Conservation (phyloP, 2,888 invertebrate genomes). For the Tolmerus cingulatus region DNA sequence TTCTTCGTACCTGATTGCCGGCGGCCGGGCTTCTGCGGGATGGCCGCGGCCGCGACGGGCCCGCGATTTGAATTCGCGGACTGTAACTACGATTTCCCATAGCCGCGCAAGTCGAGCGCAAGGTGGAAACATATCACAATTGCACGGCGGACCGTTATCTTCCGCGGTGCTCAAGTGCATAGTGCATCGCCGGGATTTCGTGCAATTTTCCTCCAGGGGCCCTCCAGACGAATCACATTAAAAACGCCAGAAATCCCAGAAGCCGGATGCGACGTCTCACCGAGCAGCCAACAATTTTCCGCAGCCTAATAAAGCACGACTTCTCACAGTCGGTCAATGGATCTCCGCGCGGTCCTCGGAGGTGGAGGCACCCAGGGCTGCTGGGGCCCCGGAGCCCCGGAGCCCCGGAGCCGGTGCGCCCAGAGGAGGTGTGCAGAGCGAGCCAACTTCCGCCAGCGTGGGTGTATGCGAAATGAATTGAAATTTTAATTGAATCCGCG, state of each 20-base stretch:
- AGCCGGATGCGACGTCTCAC: conserved; percentile 34
- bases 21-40: neutral
- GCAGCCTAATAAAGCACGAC: conserved; percentile 39
- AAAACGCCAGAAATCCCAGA: conserved; percentile 12
- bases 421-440: neutral
- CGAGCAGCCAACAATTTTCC: neutral
- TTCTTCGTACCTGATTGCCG: neutral
- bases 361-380: neutral
- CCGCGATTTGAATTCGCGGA: neutral
- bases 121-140: neutral
- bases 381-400: neutral
- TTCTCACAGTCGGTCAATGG: conserved; percentile 35
- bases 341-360: neutral
- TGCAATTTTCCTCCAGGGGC: neutral
- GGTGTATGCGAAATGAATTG: conserved; percentile 46
- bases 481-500: conserved; percentile 44
- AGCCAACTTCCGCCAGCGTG: conserved; percentile 39
- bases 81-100: neutral
- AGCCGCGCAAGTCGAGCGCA: neutral
- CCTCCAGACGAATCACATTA: neutral
- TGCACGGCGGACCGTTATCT: neutral
- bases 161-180: neutral
- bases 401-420: neutral
- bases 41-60: neutral
- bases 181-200: neutral